Conservation (phyloP, 1,140 invertebrate species). For the Hycleus cichorii region DNA sequence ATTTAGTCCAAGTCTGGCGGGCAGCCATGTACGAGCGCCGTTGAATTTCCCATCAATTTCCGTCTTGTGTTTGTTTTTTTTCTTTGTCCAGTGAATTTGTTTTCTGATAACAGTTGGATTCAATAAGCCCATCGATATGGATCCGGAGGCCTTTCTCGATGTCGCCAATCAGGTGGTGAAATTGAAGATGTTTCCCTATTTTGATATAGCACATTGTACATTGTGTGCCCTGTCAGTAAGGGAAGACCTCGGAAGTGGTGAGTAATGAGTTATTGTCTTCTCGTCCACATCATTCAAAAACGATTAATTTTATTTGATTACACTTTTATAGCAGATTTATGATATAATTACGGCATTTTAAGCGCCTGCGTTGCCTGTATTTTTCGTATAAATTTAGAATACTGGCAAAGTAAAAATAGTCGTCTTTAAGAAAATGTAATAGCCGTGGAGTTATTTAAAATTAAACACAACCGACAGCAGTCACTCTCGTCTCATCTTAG, state of each 20-base stretch:
- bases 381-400: too few species aligned
- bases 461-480: too few species aligned
- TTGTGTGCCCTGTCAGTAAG: constrained; percentile 86
- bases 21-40: constrained; percentile 23
- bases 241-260: constrained; percentile 90
- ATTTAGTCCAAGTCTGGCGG: constrained; percentile 23
- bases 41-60: constrained; percentile 7
- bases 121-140: constrained; percentile 52
- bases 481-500: too few species aligned
- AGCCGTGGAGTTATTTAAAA: too few species aligned
- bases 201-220: constrained; percentile 92
- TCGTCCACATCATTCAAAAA: too few species aligned
- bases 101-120: background rate
- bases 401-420: too few species aligned
- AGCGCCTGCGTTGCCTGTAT: too few species aligned
- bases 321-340: too few species aligned
- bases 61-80: background rate
- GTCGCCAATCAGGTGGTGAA: constrained; percentile 98
- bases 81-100: too few species aligned
- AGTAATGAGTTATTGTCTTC: constrained; percentile 33
- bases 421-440: too few species aligned
- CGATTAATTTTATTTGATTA: too few species aligned
- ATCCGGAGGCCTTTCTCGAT: constrained; percentile 95
- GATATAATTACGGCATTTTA: too few species aligned
- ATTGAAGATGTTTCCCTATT: constrained; percentile 99